phyloP scores from a whole-genome alignment of 2,888 invertebrate species.

The Exocentrus adspersus region DNA sequence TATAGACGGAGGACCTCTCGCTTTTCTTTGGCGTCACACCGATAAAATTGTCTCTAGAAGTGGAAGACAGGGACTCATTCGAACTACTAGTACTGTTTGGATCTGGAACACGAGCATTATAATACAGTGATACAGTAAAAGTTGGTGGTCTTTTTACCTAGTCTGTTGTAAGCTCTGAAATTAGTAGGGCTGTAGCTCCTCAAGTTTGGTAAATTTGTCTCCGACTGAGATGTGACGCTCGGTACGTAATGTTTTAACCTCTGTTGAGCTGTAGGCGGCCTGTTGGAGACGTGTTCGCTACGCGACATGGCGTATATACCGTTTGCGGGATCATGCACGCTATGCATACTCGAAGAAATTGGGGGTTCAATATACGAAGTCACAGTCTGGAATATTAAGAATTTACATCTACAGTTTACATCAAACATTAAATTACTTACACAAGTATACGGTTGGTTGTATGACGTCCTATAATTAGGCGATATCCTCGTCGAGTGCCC shows the following conservation, averaged over 20 bases:
- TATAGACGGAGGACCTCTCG: constrained; percentile 67
- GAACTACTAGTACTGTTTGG: constrained; percentile 78
- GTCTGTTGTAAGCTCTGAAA: constrained; percentile 56
- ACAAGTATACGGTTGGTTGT: constrained; percentile 50
- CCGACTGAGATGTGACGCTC: constrained; percentile 61
- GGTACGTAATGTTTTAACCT: constrained; percentile 54
- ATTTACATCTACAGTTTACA: neutral
- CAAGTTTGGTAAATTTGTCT: constrained; percentile 62
- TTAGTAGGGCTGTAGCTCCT: constrained; percentile 59
- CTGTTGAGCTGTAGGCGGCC: constrained; percentile 44
- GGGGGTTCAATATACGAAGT: constrained; percentile 67
- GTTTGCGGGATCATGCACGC: constrained; percentile 58
- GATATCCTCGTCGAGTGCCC: constrained; percentile 39
- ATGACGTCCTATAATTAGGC: constrained; percentile 46
- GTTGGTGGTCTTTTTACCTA: constrained; percentile 56
- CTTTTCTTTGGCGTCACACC: constrained; percentile 66
- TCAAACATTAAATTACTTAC: constrained; percentile 44
- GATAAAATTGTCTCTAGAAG: constrained; percentile 66
- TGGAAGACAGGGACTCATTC: constrained; percentile 83
- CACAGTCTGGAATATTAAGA: constrained; percentile 49
- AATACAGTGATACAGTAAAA: neutral
- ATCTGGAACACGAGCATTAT: constrained; percentile 52
- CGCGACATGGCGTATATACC: constrained; percentile 54
- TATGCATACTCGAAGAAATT: constrained; percentile 62
- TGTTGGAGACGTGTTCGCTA: constrained; percentile 52